A percentile compares a stretch with the other conserved stretches of the same genome.
These are phyloP conservation scores for Neodiprion virginianus DNA, from an alignment of 1,140 invertebrate species.

Conservation along the genomic window DNA sequence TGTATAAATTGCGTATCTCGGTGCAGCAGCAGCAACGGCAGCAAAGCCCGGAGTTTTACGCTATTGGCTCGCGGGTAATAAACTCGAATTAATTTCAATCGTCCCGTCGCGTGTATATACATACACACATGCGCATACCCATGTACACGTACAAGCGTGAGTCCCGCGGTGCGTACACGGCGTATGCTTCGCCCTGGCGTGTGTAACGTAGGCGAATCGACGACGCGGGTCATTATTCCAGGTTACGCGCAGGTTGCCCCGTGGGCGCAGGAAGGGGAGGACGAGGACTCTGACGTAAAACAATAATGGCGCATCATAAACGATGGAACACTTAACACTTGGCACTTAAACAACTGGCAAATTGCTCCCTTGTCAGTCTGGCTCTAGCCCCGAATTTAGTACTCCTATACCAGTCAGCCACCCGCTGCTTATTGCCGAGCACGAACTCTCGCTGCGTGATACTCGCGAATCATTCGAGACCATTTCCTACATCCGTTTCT, in stretches of 20 bases:
- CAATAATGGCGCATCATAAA: constrained; percentile 63
- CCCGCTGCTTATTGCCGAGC: no score
- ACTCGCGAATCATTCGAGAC: no score
- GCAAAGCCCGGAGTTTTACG: background rate
- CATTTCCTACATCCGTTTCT: no score
- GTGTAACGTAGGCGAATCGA: background rate
- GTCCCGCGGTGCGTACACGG: background rate
- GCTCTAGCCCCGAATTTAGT: constrained; percentile 58
- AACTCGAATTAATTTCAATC: constrained; percentile 62
- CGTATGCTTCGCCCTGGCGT: no score
- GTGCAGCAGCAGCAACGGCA: background rate
- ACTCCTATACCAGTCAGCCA: background rate
- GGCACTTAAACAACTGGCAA: constrained; percentile 64
- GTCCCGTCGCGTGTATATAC: constrained; percentile 26
- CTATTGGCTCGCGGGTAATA: constrained; percentile 40
- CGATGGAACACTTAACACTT: constrained; percentile 63
- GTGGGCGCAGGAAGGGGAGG: constrained; percentile 28
- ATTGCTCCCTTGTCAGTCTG: constrained; percentile 61
- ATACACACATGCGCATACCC: constrained; percentile 16
- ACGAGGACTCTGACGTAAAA: constrained; percentile 57
- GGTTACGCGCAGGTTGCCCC: background rate
- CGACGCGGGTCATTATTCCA: background rate
- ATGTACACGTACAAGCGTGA: background rate
- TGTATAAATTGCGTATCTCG: background rate
- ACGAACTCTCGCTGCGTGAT: no score